phyloP scores from a whole-genome alignment of 2,888 invertebrate species.

The Ophion ventricosus region DNA sequence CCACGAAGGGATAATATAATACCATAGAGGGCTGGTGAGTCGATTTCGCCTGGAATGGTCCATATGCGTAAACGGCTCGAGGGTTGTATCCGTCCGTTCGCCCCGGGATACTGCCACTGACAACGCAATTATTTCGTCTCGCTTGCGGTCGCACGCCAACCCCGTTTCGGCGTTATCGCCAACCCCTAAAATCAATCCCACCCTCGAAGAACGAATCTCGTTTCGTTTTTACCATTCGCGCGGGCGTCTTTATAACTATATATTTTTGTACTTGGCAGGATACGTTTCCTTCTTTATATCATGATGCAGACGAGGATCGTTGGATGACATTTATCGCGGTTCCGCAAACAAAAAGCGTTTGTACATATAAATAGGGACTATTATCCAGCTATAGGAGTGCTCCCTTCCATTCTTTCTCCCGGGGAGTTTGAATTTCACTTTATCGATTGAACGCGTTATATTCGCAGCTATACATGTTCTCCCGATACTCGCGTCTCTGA shows the following conservation, averaged over 20 bases:
- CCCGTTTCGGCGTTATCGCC: slow-evolving; percentile 66
- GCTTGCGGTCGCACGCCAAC: slow-evolving; percentile 74
- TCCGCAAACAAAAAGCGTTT: slow-evolving; percentile 40
- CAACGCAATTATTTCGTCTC: slow-evolving; percentile 80
- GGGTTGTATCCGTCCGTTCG: slow-evolving; percentile 59
- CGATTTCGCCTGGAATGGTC: background rate
- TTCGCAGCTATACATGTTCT: slow-evolving; percentile 21
- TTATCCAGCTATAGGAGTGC: slow-evolving; percentile 38
- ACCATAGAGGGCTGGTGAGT: background rate
- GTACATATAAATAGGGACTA: slow-evolving; percentile 41
- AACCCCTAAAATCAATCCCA: slow-evolving; percentile 63
- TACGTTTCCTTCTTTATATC: slow-evolving; percentile 61
- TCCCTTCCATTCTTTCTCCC: slow-evolving; percentile 37
- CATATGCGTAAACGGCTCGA: slow-evolving; percentile 41
- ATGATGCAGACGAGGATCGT: slow-evolving; percentile 70
- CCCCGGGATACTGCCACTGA: slow-evolving; percentile 76
- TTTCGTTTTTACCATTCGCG: background rate
- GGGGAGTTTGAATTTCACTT: slow-evolving; percentile 42
- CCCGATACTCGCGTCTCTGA: slow-evolving; percentile 21
- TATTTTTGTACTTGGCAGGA: slow-evolving; percentile 45
- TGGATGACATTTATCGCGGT: slow-evolving; percentile 71
- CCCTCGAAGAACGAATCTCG: slow-evolving; percentile 31
- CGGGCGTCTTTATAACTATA: slow-evolving; percentile 13
- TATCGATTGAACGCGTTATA: slow-evolving; percentile 36
- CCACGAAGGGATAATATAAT: background rate